These are phyloP conservation scores for Andrena bucephala DNA, from an alignment of 2,888 invertebrate species.

Conservation along the genomic window DNA sequence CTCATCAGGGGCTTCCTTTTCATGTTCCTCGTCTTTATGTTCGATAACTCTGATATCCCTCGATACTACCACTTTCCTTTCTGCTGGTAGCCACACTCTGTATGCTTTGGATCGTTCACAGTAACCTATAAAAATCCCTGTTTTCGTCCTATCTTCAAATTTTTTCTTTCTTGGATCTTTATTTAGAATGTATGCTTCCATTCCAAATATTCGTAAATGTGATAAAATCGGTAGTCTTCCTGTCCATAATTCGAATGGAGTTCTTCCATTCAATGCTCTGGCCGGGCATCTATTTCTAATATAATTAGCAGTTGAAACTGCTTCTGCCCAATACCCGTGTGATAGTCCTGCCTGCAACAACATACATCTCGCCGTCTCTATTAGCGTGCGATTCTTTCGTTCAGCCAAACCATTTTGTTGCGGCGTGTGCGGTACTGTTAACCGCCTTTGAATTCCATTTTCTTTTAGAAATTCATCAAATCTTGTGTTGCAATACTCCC, in stretches of 20 bases:
- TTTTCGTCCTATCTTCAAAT: conserved; percentile 31
- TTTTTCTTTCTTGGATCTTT: conserved; percentile 38
- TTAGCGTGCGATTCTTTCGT: conserved; percentile 25
- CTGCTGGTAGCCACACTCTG: conserved; percentile 58
- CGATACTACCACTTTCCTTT: conserved; percentile 44
- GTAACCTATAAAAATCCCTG: conserved; percentile 43
- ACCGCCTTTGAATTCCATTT: conserved; percentile 19
- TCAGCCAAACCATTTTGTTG: conserved; percentile 31
- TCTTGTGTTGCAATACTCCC: conserved; percentile 23
- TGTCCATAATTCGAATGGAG: conserved; percentile 48
- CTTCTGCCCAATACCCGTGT: conserved; percentile 42
- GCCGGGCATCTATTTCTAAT: conserved; percentile 47
- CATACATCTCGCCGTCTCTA: conserved; percentile 25
- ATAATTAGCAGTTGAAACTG: conserved; percentile 39
- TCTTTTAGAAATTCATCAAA: conserved; percentile 12
- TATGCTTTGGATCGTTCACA: conserved; percentile 40
- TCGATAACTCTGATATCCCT: conserved; percentile 42
- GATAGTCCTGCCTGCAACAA: conserved; percentile 23
- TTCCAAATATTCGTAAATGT: conserved; percentile 37
- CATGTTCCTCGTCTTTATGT: neutral
- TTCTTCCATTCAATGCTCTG: conserved; percentile 25
- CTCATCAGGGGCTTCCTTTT: neutral
- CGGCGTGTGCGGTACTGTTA: conserved; percentile 21
- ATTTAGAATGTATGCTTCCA: conserved; percentile 25
- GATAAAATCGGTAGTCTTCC: conserved; percentile 4